phyloP scores from a whole-genome alignment of 2,888 invertebrate genomes.

The Trachelus iudaicus region DNA sequence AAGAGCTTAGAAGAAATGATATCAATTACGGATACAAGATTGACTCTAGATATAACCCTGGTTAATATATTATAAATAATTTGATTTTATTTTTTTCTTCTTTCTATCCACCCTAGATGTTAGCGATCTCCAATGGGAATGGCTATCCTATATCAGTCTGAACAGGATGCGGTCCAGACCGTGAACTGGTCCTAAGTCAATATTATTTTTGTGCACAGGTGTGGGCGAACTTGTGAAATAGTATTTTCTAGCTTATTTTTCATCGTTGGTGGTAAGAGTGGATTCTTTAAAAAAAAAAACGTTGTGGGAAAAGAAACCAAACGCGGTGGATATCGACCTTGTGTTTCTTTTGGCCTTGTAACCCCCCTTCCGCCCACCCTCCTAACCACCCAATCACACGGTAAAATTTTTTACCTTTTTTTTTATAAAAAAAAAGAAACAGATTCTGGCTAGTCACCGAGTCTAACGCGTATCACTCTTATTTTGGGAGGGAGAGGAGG shows the following conservation, averaged over 20 bases:
- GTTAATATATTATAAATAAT: not conserved
- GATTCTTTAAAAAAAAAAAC: not conserved
- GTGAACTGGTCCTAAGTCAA: slow-evolving; percentile 11
- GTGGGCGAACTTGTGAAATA: not conserved
- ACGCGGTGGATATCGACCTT: not conserved
- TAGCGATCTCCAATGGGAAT: not conserved
- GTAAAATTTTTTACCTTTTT: not conserved
- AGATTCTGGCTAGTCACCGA: not conserved
- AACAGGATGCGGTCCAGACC: slow-evolving; percentile 10
- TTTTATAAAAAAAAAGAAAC: not conserved
- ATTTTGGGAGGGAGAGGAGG: not conserved
- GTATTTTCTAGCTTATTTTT: not conserved
- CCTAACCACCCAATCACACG: not conserved
- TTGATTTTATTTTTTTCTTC: not conserved
- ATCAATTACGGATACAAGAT: not conserved
- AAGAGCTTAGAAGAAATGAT: not conserved
- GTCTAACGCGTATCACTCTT: not conserved
- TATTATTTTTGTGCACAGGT: slow-evolving; percentile 1
- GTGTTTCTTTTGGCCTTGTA: not conserved
- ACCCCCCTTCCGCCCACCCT: not conserved
- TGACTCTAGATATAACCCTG: not conserved
- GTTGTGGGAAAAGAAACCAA: not conserved
- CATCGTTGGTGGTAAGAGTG: not conserved
- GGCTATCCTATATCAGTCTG: not conserved
- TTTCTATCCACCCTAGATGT: not conserved